Conservation (phyloP, 30 jellyfish, hydroid and myxozoan genomes). For the Hydra vulgaris region DNA sequence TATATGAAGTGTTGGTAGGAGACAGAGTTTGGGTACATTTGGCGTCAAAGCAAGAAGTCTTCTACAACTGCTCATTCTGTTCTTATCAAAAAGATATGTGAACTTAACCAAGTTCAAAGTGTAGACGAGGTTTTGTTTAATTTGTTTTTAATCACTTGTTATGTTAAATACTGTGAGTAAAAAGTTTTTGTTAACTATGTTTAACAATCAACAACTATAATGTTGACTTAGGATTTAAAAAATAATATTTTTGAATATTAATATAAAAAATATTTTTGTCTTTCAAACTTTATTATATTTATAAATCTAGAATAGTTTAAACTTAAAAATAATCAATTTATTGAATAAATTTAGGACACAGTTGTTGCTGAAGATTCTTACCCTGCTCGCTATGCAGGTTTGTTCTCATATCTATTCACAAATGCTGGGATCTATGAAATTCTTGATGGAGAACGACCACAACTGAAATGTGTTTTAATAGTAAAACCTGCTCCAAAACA, state of each 20-base stretch:
- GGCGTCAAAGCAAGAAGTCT: conserved; percentile 34
- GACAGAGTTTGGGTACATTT: conserved; percentile 42
- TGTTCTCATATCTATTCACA: conserved; percentile 23
- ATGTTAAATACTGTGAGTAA: no score
- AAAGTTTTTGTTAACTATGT: no score
- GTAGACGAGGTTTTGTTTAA: not conserved
- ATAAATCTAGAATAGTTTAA: no score
- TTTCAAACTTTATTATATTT: no score
- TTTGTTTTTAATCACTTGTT: not conserved
- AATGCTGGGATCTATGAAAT: conserved; percentile 29
- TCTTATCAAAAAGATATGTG: conserved; percentile 29
- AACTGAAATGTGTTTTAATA: conserved; percentile 30
- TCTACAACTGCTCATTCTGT: conserved; percentile 34
- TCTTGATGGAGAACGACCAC: conserved; percentile 40
- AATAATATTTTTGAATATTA: no score
- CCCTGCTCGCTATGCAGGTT: conserved; percentile 42
- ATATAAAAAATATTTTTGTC: no score
- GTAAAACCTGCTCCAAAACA: conserved; percentile 32
- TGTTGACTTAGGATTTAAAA: no score
- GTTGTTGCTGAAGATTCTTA: conserved; percentile 39
- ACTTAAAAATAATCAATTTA: no score
- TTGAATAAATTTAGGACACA: conserved; percentile 22
- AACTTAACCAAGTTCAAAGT: conserved; percentile 10
- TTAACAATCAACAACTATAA: not conserved
- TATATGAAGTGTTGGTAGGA: conserved; percentile 21